A percentile compares a stretch with the other conserved stretches of the same genome.
phyloP scores from a whole-genome alignment of 2,797 vertebrate genomes.

The Trachurus trachurus region DNA sequence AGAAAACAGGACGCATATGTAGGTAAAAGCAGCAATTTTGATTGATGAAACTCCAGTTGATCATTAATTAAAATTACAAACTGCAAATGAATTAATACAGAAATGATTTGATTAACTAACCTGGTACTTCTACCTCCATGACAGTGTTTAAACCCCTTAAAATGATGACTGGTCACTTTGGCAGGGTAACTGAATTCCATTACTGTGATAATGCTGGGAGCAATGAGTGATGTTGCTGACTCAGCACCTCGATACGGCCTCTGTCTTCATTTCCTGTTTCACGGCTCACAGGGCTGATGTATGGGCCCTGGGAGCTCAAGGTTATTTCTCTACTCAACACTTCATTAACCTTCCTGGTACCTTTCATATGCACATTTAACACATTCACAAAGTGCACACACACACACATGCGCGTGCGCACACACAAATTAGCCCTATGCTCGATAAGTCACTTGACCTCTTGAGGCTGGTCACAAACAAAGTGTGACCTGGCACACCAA shows the following conservation, averaged over 20 bases:
- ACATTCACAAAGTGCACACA: slow-evolving; percentile 37
- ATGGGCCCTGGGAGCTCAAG: slow-evolving; percentile 79
- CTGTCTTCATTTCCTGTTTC: slow-evolving; percentile 83
- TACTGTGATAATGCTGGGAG: slow-evolving; percentile 65
- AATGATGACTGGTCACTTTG: slow-evolving; percentile 68
- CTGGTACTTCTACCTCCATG: slow-evolving; percentile 26
- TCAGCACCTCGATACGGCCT: slow-evolving; percentile 84
- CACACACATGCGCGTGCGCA: slow-evolving; percentile 5
- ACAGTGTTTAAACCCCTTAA: slow-evolving; percentile 51
- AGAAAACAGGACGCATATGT: neutral
- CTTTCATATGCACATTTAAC: slow-evolving; percentile 62
- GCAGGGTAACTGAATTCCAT: slow-evolving; percentile 74
- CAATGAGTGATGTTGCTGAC: slow-evolving; percentile 83
- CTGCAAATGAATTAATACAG: neutral
- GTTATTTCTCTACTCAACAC: slow-evolving; percentile 82
- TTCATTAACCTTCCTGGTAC: slow-evolving; percentile 82
- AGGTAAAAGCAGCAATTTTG: neutral
- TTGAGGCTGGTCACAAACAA: slow-evolving; percentile 56
- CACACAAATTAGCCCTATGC: slow-evolving; percentile 14
- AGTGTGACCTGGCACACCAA: slow-evolving; percentile 53
- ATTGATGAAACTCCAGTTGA: slow-evolving; percentile 11
- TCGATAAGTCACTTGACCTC: slow-evolving; percentile 62
- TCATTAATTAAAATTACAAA: neutral
- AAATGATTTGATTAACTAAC: slow-evolving; percentile 25
- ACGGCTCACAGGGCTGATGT: slow-evolving; percentile 79